A percentile compares a stretch with the other conserved stretches of the same genome.
These are phyloP conservation scores for Pocillopora verrucosa DNA, from an alignment of 64 coral and sea anemone species.

Conservation along the genomic window DNA sequence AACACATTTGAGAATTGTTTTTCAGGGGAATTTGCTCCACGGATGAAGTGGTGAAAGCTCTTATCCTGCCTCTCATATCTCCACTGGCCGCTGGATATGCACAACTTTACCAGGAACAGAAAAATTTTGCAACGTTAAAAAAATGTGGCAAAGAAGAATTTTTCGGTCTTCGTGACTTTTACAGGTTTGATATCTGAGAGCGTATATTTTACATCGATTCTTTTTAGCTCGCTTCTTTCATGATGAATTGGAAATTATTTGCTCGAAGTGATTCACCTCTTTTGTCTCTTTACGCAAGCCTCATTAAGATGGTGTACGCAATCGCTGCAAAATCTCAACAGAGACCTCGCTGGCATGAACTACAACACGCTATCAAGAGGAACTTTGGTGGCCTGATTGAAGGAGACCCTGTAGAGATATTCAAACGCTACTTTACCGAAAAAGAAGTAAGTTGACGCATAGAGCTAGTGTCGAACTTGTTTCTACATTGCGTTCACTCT, in stretches of 20 bases:
- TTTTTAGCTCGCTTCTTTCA: background rate
- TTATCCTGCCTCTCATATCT: constrained; percentile 31
- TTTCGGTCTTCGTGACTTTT: constrained; percentile 93
- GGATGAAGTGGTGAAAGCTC: constrained; percentile 10
- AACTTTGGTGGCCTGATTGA: constrained; percentile 89
- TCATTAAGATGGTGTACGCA: constrained; percentile 89
- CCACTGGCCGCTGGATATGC: constrained; percentile 66
- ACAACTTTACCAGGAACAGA: constrained; percentile 62
- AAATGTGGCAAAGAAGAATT: constrained; percentile 70
- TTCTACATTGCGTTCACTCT: no score
- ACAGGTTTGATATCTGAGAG: constrained; percentile 49
- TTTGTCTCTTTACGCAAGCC: constrained; percentile 27
- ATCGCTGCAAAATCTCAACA: constrained; percentile 40
- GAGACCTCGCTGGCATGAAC: constrained; percentile 43
- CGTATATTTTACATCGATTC: background rate
- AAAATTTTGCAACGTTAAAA: constrained; percentile 51
- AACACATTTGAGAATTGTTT: background rate
- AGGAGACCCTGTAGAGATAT: constrained; percentile 55
- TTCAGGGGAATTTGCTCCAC: constrained; percentile 79
- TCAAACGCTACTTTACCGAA: background rate
- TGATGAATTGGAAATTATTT: background rate
- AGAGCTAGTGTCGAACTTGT: no score
- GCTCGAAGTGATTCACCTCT: background rate
- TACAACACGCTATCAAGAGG: constrained; percentile 77
- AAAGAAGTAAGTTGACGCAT: no score